phyloP scores from a whole-genome alignment of 2,797 vertebrate genomes.

The Diplodus sargus region DNA sequence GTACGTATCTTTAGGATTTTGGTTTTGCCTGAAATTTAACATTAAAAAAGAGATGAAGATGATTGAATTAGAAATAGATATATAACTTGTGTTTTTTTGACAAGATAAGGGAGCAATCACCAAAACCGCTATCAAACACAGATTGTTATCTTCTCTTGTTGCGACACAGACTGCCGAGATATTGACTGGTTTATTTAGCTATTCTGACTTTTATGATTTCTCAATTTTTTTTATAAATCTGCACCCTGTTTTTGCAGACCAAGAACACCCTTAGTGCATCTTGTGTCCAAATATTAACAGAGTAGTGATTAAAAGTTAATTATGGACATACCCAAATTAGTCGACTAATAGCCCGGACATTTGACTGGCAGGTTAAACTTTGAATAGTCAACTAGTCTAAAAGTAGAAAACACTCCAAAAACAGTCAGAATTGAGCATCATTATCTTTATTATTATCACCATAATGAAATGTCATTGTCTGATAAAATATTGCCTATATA shows the following conservation, averaged over 20 bases:
- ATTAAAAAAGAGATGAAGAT: neutral
- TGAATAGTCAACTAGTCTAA: too few relatives aligned
- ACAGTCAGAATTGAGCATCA: too few relatives aligned
- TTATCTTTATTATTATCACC: too few relatives aligned
- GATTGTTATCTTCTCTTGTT: neutral
- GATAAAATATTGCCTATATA: too few relatives aligned
- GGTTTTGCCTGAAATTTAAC: neutral
- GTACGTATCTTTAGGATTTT: neutral
- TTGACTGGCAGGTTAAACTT: too few relatives aligned
- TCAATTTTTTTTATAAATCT: neutral
- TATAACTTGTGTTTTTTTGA: neutral
- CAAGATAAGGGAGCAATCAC: too few relatives aligned
- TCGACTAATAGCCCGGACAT: too few relatives aligned
- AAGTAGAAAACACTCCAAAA: too few relatives aligned
- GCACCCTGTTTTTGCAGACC: neutral
- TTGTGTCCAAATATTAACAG: neutral
- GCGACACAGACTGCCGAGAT: neutral
- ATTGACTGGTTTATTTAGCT: too few relatives aligned
- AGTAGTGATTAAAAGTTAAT: neutral
- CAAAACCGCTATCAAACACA: neutral
- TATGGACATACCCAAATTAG: too few relatives aligned
- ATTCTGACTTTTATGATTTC: neutral
- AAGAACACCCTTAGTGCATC: neutral
- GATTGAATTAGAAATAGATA: neutral
- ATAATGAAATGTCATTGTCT: too few relatives aligned